These are phyloP conservation scores for Lasioglossum albipes DNA, from an alignment of 1,140 invertebrate species.

Conservation along the genomic window DNA sequence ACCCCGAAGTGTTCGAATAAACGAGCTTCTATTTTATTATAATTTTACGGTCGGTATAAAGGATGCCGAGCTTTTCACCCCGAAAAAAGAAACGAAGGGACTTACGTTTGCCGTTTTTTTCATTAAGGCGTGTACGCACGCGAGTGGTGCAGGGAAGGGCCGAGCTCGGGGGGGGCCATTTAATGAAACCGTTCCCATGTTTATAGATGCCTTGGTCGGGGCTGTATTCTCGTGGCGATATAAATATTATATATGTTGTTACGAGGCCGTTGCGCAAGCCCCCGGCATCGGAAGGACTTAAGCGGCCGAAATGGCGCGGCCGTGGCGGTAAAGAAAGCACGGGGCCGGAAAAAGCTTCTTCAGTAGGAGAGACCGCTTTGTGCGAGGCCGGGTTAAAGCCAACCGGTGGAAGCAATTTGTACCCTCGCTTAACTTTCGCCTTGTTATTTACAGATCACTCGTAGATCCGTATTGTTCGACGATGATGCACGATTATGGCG, in stretches of 20 bases:
- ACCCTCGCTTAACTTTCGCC: constrained; percentile 28
- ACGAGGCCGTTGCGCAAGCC: constrained; percentile 23
- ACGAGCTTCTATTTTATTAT: too few species aligned
- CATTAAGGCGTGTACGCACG: too few species aligned
- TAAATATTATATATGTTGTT: constrained; percentile 62
- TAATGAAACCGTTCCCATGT: constrained; percentile 4
- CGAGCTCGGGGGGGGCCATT: not conserved
- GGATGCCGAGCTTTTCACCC: too few species aligned
- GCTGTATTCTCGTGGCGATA: constrained; percentile 33
- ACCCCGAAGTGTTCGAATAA: too few species aligned
- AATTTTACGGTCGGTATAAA: too few species aligned
- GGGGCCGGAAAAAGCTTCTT: constrained; percentile 55
- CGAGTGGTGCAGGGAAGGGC: too few species aligned
- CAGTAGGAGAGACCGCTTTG: constrained; percentile 19
- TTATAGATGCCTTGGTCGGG: constrained; percentile 1
- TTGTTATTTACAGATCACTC: constrained; percentile 43
- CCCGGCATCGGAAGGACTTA: constrained; percentile 44
- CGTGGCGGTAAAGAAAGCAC: constrained; percentile 44
- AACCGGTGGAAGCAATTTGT: constrained; percentile 45
- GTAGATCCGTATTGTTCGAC: constrained; percentile 7
- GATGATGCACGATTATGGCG: constrained; percentile 34
- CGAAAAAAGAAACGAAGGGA: too few species aligned
- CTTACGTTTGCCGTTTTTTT: too few species aligned
- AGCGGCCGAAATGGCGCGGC: constrained; percentile 46
- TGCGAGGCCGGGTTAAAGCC: not conserved